These are phyloP conservation scores for Drosophila sordidapex DNA, from an alignment of 2,888 invertebrate species.

Conservation along the genomic window DNA sequence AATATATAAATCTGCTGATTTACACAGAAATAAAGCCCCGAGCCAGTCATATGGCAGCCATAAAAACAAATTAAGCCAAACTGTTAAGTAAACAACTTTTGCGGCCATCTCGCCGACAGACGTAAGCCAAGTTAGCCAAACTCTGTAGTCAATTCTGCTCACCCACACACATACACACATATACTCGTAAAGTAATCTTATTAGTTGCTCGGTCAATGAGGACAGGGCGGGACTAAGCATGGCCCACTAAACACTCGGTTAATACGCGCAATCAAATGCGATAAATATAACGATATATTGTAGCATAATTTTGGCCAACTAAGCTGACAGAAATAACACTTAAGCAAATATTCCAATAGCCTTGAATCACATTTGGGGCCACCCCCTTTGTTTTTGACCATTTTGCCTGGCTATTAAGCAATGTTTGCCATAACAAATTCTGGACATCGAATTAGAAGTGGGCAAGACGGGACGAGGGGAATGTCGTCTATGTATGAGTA, in stretches of 20 bases:
- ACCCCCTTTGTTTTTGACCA: conserved; percentile 55
- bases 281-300: conserved; percentile 77
- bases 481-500: conserved; percentile 74
- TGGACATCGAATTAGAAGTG: conserved; percentile 11
- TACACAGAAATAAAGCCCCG: conserved; percentile 72
- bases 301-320: conserved; percentile 74
- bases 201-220: conserved; percentile 59
- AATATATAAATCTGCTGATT: conserved; percentile 77
- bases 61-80: conserved; percentile 80
- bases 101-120: conserved; percentile 50
- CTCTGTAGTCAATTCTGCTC: conserved; percentile 17
- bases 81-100: conserved; percentile 81
- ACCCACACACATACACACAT: neutral
- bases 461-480: neutral
- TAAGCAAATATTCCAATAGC: conserved; percentile 72
- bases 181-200: conserved; percentile 72
- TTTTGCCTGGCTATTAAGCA: conserved; percentile 69
- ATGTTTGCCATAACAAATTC: conserved; percentile 63
- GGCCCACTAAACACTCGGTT: conserved; percentile 71
- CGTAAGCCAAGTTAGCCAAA: conserved; percentile 32
- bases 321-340: conserved; percentile 81
- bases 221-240: conserved; percentile 6
- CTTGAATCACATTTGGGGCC: conserved; percentile 49
- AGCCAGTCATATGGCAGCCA: conserved; percentile 54
- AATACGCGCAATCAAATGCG: conserved; percentile 79